Evolutionary conservation across 2,797 vertebrate genomes (phyloP).

Genomic region (Lithobates pipiens): DNA sequence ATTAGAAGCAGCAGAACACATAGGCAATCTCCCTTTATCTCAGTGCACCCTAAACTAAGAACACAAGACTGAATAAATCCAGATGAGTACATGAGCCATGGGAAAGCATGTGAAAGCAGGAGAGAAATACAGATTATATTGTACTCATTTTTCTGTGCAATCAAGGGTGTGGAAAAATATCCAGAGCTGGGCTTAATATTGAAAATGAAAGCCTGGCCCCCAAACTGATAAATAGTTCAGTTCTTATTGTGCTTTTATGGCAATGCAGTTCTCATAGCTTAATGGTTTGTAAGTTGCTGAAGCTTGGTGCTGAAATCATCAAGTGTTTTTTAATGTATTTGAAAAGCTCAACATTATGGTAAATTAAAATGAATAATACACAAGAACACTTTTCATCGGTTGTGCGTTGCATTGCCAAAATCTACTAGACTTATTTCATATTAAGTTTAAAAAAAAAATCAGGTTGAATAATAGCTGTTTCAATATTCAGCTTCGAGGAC

Average conservation of each 20-base stretch:
- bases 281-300: background rate
- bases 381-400: background rate
- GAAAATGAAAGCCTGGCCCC: constrained; percentile 6
- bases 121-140: constrained; percentile 30
- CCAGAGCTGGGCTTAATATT: constrained; percentile 23
- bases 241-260: background rate
- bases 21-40: constrained; percentile 42
- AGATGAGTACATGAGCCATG: constrained; percentile 53
- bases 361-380: background rate
- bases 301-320: background rate
- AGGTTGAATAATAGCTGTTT: constrained; percentile 1
- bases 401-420: background rate
- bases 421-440: background rate
- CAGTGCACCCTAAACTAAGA: constrained; percentile 28
- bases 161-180: constrained; percentile 36
- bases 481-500: background rate
- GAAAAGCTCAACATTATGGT: too few species aligned
- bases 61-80: constrained; percentile 55
- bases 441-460: background rate
- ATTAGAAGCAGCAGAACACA: constrained; percentile 39
- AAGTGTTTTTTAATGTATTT: background rate
- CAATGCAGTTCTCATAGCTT: background rate
- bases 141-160: constrained; percentile 48
- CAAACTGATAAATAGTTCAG: background rate
- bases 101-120: constrained; percentile 39